Base-by-base conservation (phyloP, 2,888 invertebrate species). In the Nemapogon koenigi region DNA sequence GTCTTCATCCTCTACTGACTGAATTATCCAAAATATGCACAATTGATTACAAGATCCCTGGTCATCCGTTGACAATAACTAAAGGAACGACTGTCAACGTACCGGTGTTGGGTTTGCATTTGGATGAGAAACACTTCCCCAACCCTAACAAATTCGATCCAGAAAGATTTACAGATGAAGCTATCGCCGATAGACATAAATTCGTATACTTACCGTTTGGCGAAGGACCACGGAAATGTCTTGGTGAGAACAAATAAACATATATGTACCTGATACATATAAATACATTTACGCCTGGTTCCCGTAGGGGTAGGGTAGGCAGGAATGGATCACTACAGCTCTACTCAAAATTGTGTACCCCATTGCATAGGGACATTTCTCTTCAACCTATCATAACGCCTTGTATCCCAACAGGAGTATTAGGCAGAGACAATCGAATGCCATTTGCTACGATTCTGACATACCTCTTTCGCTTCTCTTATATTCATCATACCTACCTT, bases 111-210 rank as follows among this genome's bases (percentile, higher is more conserved):
- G 66, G 61, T 1, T 35, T 82, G 7, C 82, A 83, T 38, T 57
- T 54, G 17, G 76, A 82, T 51, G 61, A 70, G 1, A 51, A 68
- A 7, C 62, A 68, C 46, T 82, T 59, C 48, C 67, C 75, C 0
- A 52, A 81, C 13, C 81, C 82, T 0, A 59, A 71, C 1, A 62
- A 56, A 44, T 83, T 82, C 46, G 68, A 81, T 45, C 83, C 82
- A 1, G 76, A 76, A 42, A 52, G 81, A 31, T 82, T 82, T 46
- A 51, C 47, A 11, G 57, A 62, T 3, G 67, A 72, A 38, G 53
- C 48, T 4, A 51, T 49, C 14, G 46, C 43, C 2, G 49, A 48
- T 11, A 50, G 49, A 11, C 50, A 49, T 15, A 50, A 49, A 28
- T 54, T 53, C 14, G 50, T 55, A 2, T 66, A 55, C 40, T 42